Percentiles rank a stretch among this genome's conserved stretches.
Evolutionary conservation across 2,113 vertebrate genomes (phyloP).

Genomic region (Acanthochromis polyacanthus): DNA sequence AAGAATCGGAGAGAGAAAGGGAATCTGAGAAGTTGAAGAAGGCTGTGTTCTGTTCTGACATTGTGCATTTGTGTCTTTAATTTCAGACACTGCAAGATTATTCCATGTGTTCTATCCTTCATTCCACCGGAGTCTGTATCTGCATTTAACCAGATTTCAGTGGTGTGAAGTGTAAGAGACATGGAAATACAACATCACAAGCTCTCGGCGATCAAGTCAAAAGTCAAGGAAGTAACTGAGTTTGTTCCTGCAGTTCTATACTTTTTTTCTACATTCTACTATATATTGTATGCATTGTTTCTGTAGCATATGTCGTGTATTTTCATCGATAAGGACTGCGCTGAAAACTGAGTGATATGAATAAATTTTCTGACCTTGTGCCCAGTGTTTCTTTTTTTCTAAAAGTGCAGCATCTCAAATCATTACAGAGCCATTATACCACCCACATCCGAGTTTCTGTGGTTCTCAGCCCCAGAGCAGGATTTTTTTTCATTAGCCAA

Average conservation of each 20-base stretch:
- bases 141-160: conserved; percentile 97
- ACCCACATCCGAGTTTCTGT: conserved; percentile 65
- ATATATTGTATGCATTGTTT: neutral
- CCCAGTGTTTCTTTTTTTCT: conserved; percentile 45
- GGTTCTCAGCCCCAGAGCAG: conserved; percentile 61
- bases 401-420: conserved; percentile 63
- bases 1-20: conserved; percentile 3
- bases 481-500: conserved; percentile 64
- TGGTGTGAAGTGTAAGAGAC: conserved; percentile 98
- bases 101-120: conserved; percentile 97
- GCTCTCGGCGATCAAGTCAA: conserved; percentile 5
- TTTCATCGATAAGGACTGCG: conserved; percentile 23
- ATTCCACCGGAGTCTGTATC: conserved; percentile 99
- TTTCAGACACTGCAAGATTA: conserved; percentile 62
- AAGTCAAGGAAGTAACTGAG: conserved; percentile 2
- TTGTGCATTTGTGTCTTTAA: conserved; percentile 18
- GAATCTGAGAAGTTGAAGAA: conserved; percentile 1
- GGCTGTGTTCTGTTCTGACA: conserved; percentile 5
- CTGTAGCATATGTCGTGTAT: neutral
- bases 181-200: conserved; percentile 83
- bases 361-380: conserved; percentile 66
- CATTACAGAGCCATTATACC: conserved; percentile 63
- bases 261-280: neutral
- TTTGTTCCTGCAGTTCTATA: neutral
- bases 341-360: conserved; percentile 39